phyloP scores from a whole-genome alignment of 1,140 invertebrate genomes.

The Asbolus verrucosus region DNA sequence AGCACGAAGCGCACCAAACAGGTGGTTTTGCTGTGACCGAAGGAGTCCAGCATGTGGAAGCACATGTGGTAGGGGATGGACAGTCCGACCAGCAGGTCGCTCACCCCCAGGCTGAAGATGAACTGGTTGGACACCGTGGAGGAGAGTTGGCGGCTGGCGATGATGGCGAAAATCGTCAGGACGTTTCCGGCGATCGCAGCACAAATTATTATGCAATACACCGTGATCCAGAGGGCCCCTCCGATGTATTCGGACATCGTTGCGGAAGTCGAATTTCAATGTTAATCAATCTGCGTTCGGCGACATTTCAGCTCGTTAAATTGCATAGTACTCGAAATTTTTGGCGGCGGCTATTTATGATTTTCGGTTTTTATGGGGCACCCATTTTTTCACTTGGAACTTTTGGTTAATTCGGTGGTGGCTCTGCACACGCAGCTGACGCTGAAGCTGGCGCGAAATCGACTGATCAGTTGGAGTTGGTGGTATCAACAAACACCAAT shows the following conservation, averaged over 20 bases:
- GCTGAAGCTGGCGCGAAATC: constrained; percentile 14
- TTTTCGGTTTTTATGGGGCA: too few relatives aligned
- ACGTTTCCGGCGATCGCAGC: constrained; percentile 77
- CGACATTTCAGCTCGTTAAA: constrained; percentile 15
- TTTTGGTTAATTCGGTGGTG: too few relatives aligned
- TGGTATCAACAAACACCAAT: constrained; percentile 20
- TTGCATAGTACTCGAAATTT: too few relatives aligned
- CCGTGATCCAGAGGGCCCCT: constrained; percentile 18
- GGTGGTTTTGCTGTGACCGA: constrained; percentile 69
- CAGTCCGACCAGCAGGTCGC: constrained; percentile 79
- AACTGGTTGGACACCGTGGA: constrained; percentile 78
- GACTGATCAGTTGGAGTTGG: constrained; percentile 23
- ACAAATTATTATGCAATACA: constrained; percentile 66
- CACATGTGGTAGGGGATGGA: constrained; percentile 79
- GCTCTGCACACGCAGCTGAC: constrained; percentile 31
- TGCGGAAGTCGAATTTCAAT: not conserved
- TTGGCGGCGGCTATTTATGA: too few relatives aligned
- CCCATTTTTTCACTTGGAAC: too few relatives aligned
- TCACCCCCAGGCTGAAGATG: constrained; percentile 78
- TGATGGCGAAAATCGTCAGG: constrained; percentile 78
- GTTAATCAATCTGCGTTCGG: constrained; percentile 10
- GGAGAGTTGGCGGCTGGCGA: constrained; percentile 73
- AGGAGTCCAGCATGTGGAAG: constrained; percentile 73
- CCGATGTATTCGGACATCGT: constrained; percentile 6
- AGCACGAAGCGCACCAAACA: constrained; percentile 79